These are phyloP conservation scores for Myotis vivesi DNA, from an alignment of 2,797 vertebrate species.

Conservation along the genomic window DNA sequence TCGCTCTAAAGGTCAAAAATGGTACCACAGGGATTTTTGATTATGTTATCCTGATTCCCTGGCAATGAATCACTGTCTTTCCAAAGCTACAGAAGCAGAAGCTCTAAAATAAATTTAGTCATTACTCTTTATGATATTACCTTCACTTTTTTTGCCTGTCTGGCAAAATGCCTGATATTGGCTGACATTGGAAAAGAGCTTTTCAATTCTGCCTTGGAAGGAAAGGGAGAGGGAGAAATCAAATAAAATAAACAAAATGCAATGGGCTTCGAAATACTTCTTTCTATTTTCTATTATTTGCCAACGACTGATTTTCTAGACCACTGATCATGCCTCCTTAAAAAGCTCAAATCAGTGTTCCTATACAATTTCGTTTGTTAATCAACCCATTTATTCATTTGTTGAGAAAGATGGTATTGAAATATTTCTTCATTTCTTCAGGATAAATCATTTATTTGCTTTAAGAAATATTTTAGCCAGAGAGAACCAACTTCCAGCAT, in stretches of 20 bases:
- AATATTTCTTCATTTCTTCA: not conserved
- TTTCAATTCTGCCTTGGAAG: constrained; percentile 17
- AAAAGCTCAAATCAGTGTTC: not conserved
- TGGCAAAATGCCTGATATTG: constrained; percentile 38
- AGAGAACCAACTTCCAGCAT: too few species aligned
- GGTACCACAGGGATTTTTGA: constrained; percentile 55
- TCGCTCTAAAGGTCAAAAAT: constrained; percentile 71
- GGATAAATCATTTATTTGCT: not conserved
- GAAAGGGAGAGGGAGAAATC: not conserved
- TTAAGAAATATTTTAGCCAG: constrained; percentile 15
- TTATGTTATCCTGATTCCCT: constrained; percentile 61
- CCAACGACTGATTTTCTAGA: not conserved
- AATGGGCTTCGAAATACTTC: not conserved
- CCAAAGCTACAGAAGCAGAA: constrained; percentile 25
- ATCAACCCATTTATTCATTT: not conserved
- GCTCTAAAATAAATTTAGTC: constrained; percentile 62
- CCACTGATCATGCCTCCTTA: not conserved
- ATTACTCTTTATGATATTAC: constrained; percentile 45
- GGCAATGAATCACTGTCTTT: constrained; percentile 63
- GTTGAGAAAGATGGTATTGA: not conserved
- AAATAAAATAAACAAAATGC: not conserved
- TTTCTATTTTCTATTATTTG: not conserved
- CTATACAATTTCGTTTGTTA: not conserved
- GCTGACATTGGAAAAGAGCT: not conserved
- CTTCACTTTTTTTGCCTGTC: not conserved